phyloP scores from a whole-genome alignment of 2,888 invertebrate genomes.

The Ophioninae sp. region DNA sequence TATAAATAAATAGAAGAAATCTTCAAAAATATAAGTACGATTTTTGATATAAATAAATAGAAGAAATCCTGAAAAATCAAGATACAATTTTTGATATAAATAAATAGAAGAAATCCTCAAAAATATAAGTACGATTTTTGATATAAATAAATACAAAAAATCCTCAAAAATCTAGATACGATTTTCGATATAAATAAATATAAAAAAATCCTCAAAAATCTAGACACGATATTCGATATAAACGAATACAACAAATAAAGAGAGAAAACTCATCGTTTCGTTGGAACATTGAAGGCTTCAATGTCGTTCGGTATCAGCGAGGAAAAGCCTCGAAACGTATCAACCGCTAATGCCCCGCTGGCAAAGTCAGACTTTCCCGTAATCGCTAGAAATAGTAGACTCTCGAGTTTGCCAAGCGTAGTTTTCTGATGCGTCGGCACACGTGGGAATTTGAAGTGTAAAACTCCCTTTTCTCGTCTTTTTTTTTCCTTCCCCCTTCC shows the following conservation, averaged over 20 bases:
- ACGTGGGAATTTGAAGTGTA: constrained; percentile 59
- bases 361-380: constrained; percentile 49
- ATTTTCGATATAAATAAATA: too few species aligned
- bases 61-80: too few species aligned
- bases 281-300: not conserved
- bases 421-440: constrained; percentile 29
- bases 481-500: not conserved
- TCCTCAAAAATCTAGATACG: too few species aligned
- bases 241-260: not conserved
- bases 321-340: not conserved
- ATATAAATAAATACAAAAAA: too few species aligned
- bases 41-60: too few species aligned
- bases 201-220: too few species aligned
- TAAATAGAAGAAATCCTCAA: too few species aligned
- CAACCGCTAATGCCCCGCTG: constrained; percentile 4
- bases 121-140: too few species aligned
- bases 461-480: constrained; percentile 9
- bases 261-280: not conserved
- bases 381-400: constrained; percentile 66
- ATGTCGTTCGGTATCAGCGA: not conserved
- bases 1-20: too few species aligned
- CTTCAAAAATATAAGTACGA: too few species aligned
- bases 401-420: constrained; percentile 1
- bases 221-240: too few species aligned
- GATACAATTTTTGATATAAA: too few species aligned